phyloP scores from a whole-genome alignment of 2,888 invertebrate genomes.

The Taphrorychus bicolor region DNA sequence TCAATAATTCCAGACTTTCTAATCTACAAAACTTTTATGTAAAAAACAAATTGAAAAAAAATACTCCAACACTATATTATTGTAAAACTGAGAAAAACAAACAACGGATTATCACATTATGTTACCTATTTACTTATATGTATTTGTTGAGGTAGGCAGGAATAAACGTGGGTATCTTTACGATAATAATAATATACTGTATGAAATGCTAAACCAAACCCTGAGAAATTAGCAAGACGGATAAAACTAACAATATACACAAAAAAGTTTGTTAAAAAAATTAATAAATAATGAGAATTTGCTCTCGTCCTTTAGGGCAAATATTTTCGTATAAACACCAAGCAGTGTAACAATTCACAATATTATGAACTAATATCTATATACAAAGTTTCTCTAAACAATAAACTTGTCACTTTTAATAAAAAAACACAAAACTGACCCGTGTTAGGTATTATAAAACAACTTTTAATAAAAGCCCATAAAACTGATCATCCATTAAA shows the following conservation, averaged over 20 bases:
- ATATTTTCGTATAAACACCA: too few species aligned
- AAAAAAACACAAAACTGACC: constrained; percentile 30
- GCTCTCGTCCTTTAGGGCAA: not conserved
- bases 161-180: not conserved
- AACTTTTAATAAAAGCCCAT: not conserved
- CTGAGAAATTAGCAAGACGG: constrained; percentile 4
- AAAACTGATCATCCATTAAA: not conserved
- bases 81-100: too few species aligned
- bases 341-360: constrained; percentile 21
- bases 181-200: not conserved
- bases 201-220: constrained; percentile 4
- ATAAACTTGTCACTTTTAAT: constrained; percentile 22
- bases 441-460: constrained; percentile 21
- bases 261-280: not conserved
- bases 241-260: not conserved
- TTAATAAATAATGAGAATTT: not conserved
- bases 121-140: constrained; percentile 5
- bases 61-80: too few species aligned
- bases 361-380: constrained; percentile 30
- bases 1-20: too few species aligned
- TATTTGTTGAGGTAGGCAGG: constrained; percentile 12
- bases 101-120: not conserved
- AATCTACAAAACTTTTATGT: too few species aligned
- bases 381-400: constrained; percentile 26
- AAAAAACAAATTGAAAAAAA: too few species aligned